A percentile compares a stretch with the other conserved stretches of the same genome.
Conservation (phyloP, 2,113 vertebrate genomes). For the Ceuthmochares aereus region DNA sequence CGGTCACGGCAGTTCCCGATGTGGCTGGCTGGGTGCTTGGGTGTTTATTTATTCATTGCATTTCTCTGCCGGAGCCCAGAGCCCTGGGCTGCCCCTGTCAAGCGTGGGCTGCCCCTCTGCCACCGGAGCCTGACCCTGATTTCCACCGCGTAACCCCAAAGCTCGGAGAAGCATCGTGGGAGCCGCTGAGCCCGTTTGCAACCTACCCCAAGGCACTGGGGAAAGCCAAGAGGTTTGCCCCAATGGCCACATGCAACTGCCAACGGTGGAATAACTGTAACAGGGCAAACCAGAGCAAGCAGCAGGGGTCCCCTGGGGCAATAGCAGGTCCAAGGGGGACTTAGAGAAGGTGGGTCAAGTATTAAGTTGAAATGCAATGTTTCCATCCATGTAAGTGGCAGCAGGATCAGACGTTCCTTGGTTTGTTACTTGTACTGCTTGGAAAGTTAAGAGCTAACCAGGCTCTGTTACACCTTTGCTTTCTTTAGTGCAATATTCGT, state of each 20-base stretch:
- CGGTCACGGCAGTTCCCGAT: conserved; percentile 25
- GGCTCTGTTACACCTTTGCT: not conserved
- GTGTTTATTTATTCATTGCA: not conserved
- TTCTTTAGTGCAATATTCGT: fast-evolving
- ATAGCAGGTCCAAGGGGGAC: not conserved
- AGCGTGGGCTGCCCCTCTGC: conserved; percentile 10
- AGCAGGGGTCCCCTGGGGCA: not conserved
- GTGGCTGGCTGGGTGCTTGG: conserved; percentile 28
- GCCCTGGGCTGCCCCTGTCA: conserved; percentile 58
- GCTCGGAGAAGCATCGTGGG: not conserved
- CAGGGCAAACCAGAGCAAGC: not conserved
- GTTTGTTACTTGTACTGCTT: not conserved
- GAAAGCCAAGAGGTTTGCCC: not conserved
- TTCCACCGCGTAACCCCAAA: conserved; percentile 40
- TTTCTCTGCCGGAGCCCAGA: not conserved
- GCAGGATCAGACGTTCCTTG: not conserved
- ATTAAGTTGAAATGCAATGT: not conserved
- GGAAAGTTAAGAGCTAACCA: not conserved
- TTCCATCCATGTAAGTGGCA: fast-evolving
- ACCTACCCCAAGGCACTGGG: not conserved
- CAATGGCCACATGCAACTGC: not conserved
- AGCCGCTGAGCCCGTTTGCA: not conserved
- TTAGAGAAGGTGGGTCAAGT: not conserved
- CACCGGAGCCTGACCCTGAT: conserved; percentile 29
- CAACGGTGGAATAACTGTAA: not conserved